Conservation (phyloP, 2,113 vertebrate species). For the Orycteropus afer region DNA sequence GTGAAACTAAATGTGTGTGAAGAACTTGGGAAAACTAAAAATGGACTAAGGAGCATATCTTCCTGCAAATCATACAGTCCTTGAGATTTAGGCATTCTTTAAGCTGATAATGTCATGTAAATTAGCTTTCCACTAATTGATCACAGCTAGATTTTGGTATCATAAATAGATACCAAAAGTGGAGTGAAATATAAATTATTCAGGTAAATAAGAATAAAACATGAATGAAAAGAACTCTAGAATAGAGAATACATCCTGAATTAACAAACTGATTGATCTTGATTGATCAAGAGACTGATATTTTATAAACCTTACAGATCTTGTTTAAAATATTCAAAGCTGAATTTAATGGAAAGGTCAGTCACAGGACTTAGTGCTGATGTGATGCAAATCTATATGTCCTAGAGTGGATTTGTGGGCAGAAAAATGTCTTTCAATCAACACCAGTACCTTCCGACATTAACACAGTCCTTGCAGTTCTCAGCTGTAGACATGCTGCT, state of each 20-base stretch:
- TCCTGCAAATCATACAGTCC: neutral
- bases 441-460: neutral
- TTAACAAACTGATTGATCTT: neutral
- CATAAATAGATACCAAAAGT: neutral
- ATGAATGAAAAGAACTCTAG: neutral
- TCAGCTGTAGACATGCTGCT: neutral
- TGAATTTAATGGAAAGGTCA: neutral
- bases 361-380: neutral
- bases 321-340: conserved; percentile 20
- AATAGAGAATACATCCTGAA: neutral
- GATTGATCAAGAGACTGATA: neutral
- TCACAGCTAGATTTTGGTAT: neutral
- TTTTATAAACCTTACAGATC: neutral
- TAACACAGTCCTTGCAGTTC: neutral
- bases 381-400: neutral
- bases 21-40: neutral
- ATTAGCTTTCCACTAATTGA: neutral
- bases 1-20: neutral
- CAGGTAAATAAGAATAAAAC: neutral
- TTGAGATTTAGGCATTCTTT: neutral
- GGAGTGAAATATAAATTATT: neutral
- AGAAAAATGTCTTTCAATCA: neutral
- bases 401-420: neutral
- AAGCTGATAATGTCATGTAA: neutral
- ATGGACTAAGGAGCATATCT: neutral